Evolutionary conservation across 2,888 invertebrate species (phyloP), one percentile per base, ranked within the genome.

Genomic region (Ditylenchus weischeri): DNA sequence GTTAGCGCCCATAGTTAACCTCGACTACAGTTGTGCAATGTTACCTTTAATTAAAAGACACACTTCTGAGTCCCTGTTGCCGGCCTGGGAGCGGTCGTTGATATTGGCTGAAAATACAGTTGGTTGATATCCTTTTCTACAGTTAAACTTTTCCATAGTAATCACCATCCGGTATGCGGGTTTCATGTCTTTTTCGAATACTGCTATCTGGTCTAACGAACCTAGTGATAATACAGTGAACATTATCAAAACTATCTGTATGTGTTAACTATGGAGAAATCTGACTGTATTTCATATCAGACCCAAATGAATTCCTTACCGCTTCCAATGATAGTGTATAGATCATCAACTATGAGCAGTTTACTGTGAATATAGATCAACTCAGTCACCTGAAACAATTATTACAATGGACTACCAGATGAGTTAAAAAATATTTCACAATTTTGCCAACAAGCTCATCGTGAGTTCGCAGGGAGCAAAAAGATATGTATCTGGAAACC

Each of bases 341-440:
- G 88, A 84, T 98, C 96, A 83, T 98, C 96, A 0, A 90, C 90
- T 70, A 98, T 92, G 85, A 96, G 87, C 68, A 98, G 85, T 85
- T 98, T 98, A 68, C 94, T 93, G 85, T 98, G 96, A 18, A 98
- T 93, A 84, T 98, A 98, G 66, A 98, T 89, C 11, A 96, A 86
- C 84, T 96, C 96, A 0, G 93, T 92, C 59, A 94, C 89, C 84
- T 85, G 77, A 63, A 77, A 70, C 7, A 54, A 10, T 11, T 54
- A n/a, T 54, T 54, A 10, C 2, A 54, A 29, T 29, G 29, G 29
- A 54, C 13, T 29, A 1, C 1, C 54, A 29, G 21, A 23, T 54
- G 4, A 54, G 3, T 2, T n/a, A 54, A 6, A 43, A 43, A 2
- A 8, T 43, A 43, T 69, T 75, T 62, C 64, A 84, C 84, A 74